Evolutionary conservation across 2,797 vertebrate species (phyloP).

Genomic region (Paratrypauchen microcephalus): DNA sequence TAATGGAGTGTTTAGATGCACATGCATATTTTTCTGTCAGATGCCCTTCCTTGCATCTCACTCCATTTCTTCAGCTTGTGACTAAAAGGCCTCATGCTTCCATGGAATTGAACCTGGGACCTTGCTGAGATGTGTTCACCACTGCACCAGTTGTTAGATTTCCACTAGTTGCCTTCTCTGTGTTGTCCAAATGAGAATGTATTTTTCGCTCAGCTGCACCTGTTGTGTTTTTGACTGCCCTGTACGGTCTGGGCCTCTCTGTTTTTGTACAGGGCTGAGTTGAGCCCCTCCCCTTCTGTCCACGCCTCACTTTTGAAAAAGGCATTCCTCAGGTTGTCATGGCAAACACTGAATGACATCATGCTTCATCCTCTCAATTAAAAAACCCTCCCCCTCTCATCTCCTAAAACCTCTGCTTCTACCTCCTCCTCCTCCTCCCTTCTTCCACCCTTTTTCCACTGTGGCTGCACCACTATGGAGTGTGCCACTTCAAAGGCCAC

Average conservation of each 20-base stretch:
- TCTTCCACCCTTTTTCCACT: constrained; percentile 23
- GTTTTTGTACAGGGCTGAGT: constrained; percentile 29
- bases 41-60: background rate
- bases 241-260: constrained; percentile 32
- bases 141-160: background rate
- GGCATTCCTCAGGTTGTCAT: constrained; percentile 76
- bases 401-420: constrained; percentile 64
- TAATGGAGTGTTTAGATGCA: background rate
- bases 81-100: background rate
- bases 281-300: constrained; percentile 23
- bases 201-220: constrained; percentile 2
- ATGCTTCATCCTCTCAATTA: constrained; percentile 67
- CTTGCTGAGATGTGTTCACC: background rate
- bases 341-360: constrained; percentile 70
- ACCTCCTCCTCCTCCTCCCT: constrained; percentile 26
- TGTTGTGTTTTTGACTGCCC: constrained; percentile 32
- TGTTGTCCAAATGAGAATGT: background rate
- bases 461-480: constrained; percentile 64
- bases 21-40: background rate
- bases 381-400: constrained; percentile 57
- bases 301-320: constrained; percentile 54
- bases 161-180: background rate
- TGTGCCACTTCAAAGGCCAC: constrained; percentile 74
- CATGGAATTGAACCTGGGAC: background rate
- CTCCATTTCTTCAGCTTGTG: background rate